Conservation (phyloP, 2,888 invertebrate species). For the Minunthozetes semirufus region DNA sequence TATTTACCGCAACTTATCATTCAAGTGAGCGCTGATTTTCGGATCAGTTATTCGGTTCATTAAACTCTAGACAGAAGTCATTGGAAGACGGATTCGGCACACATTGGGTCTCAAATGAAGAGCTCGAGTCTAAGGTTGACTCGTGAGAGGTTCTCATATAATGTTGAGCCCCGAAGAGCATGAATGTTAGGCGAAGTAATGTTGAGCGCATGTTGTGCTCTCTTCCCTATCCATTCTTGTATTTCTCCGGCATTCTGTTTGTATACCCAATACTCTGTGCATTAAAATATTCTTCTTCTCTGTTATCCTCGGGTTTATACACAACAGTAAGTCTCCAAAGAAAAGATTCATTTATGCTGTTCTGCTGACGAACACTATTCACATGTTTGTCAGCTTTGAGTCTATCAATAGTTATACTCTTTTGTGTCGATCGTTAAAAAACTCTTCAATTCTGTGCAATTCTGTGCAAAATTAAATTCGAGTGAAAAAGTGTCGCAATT, state of each 20-base stretch:
- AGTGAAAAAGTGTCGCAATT: slow-evolving; percentile 1
- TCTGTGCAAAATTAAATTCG: not conserved
- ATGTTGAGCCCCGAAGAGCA: slow-evolving; percentile 11
- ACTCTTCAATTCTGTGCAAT: slow-evolving; percentile 2
- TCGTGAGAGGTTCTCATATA: not conserved
- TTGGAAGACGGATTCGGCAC: not conserved
- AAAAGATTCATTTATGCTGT: slow-evolving; percentile 14
- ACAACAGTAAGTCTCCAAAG: not conserved
- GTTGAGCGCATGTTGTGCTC: slow-evolving; percentile 19
- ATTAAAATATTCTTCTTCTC: not conserved
- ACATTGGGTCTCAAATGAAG: not conserved
- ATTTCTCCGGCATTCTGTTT: not conserved
- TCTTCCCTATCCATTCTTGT: not conserved
- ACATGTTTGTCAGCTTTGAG: not conserved
- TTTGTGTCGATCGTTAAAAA: slow-evolving; percentile 19
- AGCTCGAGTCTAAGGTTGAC: not conserved
- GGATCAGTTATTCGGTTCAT: too few relatives aligned
- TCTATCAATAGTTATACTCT: not conserved
- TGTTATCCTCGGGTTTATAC: slow-evolving; percentile 16
- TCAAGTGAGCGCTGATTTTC: too few relatives aligned
- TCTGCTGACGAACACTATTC: slow-evolving; percentile 1
- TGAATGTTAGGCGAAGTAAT: not conserved
- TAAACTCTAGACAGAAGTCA: too few relatives aligned
- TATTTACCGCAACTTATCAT: too few relatives aligned
- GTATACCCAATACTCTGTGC: not conserved